Conservation (phyloP, 2,888 invertebrate species). For the Acleris laterana region DNA sequence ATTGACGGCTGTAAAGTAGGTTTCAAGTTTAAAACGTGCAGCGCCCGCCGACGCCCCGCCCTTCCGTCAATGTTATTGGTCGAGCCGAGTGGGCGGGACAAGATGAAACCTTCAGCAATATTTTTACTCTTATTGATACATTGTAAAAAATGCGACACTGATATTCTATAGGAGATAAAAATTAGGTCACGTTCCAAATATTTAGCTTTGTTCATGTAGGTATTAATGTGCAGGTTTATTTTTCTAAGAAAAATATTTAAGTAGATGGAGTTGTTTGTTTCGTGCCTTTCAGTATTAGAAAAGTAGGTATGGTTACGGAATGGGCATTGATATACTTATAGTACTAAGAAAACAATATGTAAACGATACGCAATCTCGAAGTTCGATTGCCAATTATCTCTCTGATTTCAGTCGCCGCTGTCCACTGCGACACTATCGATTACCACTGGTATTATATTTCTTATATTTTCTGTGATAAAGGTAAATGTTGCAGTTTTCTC, state of each 20-base stretch:
- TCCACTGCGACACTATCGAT: slow-evolving; percentile 38
- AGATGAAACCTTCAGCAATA: slow-evolving; percentile 16
- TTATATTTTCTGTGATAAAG: not conserved
- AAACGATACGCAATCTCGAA: slow-evolving; percentile 66
- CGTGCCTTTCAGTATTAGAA: too few relatives aligned
- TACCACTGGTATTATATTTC: slow-evolving; percentile 13
- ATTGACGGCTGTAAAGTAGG: slow-evolving; percentile 66
- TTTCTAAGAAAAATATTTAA: too few relatives aligned
- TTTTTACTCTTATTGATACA: slow-evolving; percentile 42
- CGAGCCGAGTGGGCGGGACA: slow-evolving; percentile 56
- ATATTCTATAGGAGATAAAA: too few relatives aligned
- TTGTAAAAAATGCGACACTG: slow-evolving; percentile 12
- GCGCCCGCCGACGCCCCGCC: slow-evolving; percentile 61
- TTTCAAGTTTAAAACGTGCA: slow-evolving; percentile 61
- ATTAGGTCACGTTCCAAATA: too few relatives aligned
- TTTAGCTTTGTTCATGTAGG: not conserved
- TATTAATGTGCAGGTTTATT: not conserved
- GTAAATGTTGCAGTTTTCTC: not conserved
- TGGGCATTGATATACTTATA: slow-evolving; percentile 14
- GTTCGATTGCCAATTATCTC: slow-evolving; percentile 78
- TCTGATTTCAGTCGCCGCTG: slow-evolving; percentile 66
- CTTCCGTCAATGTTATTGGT: slow-evolving; percentile 59
- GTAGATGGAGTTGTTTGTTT: too few relatives aligned
- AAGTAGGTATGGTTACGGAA: not conserved
- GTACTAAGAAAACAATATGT: slow-evolving; percentile 45